These are phyloP conservation scores for Electrophaes corylata DNA, from an alignment of 2,888 invertebrate species.

Conservation along the genomic window DNA sequence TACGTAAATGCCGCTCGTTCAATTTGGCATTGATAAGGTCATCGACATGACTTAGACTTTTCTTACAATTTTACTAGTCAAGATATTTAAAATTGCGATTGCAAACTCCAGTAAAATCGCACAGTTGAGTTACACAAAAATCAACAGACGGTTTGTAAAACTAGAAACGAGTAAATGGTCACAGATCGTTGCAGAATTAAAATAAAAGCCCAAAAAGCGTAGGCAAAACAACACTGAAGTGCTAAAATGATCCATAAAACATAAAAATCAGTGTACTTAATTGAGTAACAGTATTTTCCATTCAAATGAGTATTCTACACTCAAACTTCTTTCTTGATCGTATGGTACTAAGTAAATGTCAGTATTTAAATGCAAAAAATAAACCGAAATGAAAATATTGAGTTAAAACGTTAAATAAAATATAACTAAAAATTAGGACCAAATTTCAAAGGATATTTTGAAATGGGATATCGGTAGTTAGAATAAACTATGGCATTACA, in stretches of 20 bases:
- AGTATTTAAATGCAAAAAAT: not conserved
- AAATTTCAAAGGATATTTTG: not conserved
- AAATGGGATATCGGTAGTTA: not conserved
- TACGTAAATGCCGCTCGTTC: slow-evolving; percentile 12
- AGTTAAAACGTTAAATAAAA: not conserved
- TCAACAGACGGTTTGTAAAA: not conserved
- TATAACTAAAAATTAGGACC: not conserved
- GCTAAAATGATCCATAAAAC: slow-evolving; percentile 49
- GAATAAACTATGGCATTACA: slow-evolving; percentile 23
- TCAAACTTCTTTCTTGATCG: slow-evolving; percentile 1
- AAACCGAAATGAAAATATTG: not conserved
- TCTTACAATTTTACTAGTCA: not conserved
- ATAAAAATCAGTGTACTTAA: slow-evolving; percentile 34
- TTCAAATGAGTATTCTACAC: not conserved
- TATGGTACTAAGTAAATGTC: not conserved
- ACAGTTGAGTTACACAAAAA: not conserved
- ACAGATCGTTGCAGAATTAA: slow-evolving; percentile 50
- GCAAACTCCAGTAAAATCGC: not conserved
- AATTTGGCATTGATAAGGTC: slow-evolving; percentile 8
- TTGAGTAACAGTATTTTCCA: slow-evolving; percentile 1
- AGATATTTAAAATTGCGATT: not conserved
- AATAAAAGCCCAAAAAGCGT: slow-evolving; percentile 69
- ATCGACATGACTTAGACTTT: not conserved
- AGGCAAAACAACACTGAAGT: slow-evolving; percentile 52
- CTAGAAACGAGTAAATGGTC: slow-evolving; percentile 34